Evolutionary conservation across 2,888 invertebrate genomes (phyloP), one percentile per base, ranked within the genome.

Genomic region (Diarsia mendica): DNA sequence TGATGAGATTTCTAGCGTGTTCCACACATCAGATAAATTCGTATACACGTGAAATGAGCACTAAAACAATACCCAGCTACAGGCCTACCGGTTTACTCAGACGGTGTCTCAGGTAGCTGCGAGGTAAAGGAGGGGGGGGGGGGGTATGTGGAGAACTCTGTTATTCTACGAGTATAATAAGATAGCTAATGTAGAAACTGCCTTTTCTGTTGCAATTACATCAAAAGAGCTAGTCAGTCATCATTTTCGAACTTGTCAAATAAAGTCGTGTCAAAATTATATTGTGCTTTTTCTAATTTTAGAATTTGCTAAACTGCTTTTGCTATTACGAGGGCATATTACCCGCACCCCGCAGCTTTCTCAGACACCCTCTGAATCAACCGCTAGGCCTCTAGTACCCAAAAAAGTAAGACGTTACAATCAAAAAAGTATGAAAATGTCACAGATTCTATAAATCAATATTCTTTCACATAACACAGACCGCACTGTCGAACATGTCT

Each of bases 371-470:
- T n/a, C 63, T 13, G 13, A 63, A 33, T 23, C 8, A 44, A 44
- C 11, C 63, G 3, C 15, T 46, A 63, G 8, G 3, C 33, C 44
- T 63, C 15, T 44, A 63, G 13, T 49, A 82, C 20, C 46, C 55
- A 69, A 71, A 2, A 33, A 61, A 46, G 82, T 46, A 60, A 68
- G 67, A 48, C 61, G 58, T 53, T 58, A 44, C 53, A 77, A 79
- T 72, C 44, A 66, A 70, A 76, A 69, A 76, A 69, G 63, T 73
- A 75, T 75, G 75, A 74, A 80, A 79, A 79, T 77, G 80, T 85
- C 80, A 87, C 83, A 87, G 83, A 77, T 75, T 66, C n/a, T 82
- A 80, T 67, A 77, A 82, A 86, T 75, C 76, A 79, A 75, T 75
- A 79, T 72, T 79, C 77, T 81, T 79, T 64, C 83, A 75, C 77